Conservation (phyloP, 2,888 invertebrate genomes). For the Chloromyia formosa region DNA sequence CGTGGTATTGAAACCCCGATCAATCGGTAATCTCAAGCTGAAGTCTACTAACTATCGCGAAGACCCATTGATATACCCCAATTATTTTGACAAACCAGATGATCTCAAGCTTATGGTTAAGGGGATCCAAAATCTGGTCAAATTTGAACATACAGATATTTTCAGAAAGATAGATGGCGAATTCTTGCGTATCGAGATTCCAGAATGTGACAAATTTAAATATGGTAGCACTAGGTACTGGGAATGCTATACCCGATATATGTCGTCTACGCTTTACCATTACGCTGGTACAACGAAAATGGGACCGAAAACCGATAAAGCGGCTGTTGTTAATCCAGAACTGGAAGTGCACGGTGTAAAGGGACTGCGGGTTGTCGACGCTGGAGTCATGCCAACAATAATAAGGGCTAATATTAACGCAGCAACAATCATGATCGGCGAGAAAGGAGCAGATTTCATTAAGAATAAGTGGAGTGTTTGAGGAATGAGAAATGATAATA, state of each 20-base stretch:
- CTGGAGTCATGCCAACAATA: slow-evolving; percentile 72
- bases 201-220: slow-evolving; percentile 76
- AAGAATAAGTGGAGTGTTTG: too few relatives aligned
- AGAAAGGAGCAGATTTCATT: slow-evolving; percentile 72
- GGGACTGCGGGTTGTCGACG: slow-evolving; percentile 71
- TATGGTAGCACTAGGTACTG: slow-evolving; percentile 84
- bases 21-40: slow-evolving; percentile 55
- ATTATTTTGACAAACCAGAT: slow-evolving; percentile 68
- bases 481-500: too few relatives aligned
- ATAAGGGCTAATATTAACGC: slow-evolving; percentile 68
- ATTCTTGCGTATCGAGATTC: slow-evolving; percentile 75
- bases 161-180: slow-evolving; percentile 62
- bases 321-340: slow-evolving; percentile 68
- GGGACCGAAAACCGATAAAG: slow-evolving; percentile 66
- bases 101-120: slow-evolving; percentile 63
- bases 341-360: slow-evolving; percentile 67
- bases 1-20: slow-evolving; percentile 50
- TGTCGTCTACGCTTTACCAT: slow-evolving; percentile 79
- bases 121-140: slow-evolving; percentile 58
- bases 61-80: slow-evolving; percentile 69
- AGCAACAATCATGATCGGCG: slow-evolving; percentile 72
- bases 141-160: slow-evolving; percentile 58
- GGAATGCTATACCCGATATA: slow-evolving; percentile 84
- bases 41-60: slow-evolving; percentile 66
- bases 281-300: slow-evolving; percentile 73